Base-by-base conservation (phyloP, 2,888 invertebrate species). In the Cataglyphis cursor region DNA sequence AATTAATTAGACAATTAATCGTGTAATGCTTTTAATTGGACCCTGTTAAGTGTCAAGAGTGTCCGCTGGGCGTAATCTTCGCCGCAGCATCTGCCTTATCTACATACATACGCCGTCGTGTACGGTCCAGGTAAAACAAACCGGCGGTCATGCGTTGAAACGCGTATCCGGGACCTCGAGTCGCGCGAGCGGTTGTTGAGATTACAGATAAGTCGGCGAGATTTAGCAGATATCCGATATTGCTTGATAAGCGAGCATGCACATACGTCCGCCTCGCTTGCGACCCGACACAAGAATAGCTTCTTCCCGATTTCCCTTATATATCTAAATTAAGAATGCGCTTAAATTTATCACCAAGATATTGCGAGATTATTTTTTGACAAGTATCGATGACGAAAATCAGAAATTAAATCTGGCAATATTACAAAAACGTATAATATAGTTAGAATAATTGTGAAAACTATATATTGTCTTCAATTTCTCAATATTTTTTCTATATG, bases 1-100 rank as follows among this genome's bases (percentile, higher is more conserved):
- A 94, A 94, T 94, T 95, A 95, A 94, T 94, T 94, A 93, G 94
- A 94, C 94, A 94, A 94, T 94, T 94, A 94, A 94, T 94, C 94
- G 93, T 94, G 94, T 94, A 94, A 94, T 93, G 93, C 92, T 87
- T 93, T 94, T 94, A 94, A 94, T 94, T 94, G 94, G 94, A 92
- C 89, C 93, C 93, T 94, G 94, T 94, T 94, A 94, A 94, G 94
- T 94, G 94, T 94, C 94, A 94, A 92, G 87, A 86, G 82, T 88
- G 85, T 87, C 89, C 89, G 64, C 84, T 82, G 85, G 86, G 85
- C 83, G 87, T 87, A 91, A 89, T 90, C 88, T 90, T 85, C 35
- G 38, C 83, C 59, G 83, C 84, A 86, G 91, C 88, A 91, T 91
- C 91, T 90, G 89, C 90, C 87, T 88, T 88, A 86, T 81, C 85